Conservation (phyloP, 1,140 invertebrate genomes). For the Zaprionus vittiger region DNA sequence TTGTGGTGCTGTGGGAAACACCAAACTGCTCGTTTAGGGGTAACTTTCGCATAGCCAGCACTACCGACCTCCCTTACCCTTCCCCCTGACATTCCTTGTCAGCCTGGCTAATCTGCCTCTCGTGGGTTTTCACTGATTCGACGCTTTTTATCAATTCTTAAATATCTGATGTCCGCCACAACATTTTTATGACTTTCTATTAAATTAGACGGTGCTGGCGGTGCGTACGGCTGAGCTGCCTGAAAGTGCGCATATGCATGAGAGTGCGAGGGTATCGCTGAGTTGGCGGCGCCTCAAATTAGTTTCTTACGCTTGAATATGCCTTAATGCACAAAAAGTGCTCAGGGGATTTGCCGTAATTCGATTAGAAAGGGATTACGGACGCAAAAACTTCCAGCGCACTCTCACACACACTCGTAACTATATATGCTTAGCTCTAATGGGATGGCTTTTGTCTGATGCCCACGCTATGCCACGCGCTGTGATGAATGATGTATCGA, state of each 20-base stretch:
- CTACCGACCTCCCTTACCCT: background rate
- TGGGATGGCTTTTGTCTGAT: conserved; percentile 53
- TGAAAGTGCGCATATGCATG: conserved; percentile 73
- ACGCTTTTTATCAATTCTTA: conserved; percentile 73
- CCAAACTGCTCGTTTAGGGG: conserved; percentile 61
- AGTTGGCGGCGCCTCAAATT: conserved; percentile 68
- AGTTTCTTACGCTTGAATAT: conserved; percentile 82
- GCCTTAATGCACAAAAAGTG: conserved; percentile 71
- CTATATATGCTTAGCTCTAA: conserved; percentile 36
- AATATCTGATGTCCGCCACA: conserved; percentile 68
- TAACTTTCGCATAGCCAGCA: conserved; percentile 45
- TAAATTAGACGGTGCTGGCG: conserved; percentile 50
- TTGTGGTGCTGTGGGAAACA: conserved; percentile 70
- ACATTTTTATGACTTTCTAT: conserved; percentile 79
- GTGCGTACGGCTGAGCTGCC: background rate
- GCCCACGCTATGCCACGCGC: conserved; percentile 54
- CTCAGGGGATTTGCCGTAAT: conserved; percentile 74
- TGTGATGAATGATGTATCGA: conserved; percentile 80
- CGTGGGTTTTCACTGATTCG: conserved; percentile 73
- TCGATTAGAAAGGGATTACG: conserved; percentile 81
- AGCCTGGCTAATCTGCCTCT: conserved; percentile 70
- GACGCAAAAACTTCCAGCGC: conserved; percentile 41
- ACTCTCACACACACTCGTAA: conserved; percentile 7
- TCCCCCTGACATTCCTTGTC: background rate
- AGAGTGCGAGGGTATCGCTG: conserved; percentile 44